Evolutionary conservation across 2,888 invertebrate species (phyloP).

Genomic region (Timema cristinae): DNA sequence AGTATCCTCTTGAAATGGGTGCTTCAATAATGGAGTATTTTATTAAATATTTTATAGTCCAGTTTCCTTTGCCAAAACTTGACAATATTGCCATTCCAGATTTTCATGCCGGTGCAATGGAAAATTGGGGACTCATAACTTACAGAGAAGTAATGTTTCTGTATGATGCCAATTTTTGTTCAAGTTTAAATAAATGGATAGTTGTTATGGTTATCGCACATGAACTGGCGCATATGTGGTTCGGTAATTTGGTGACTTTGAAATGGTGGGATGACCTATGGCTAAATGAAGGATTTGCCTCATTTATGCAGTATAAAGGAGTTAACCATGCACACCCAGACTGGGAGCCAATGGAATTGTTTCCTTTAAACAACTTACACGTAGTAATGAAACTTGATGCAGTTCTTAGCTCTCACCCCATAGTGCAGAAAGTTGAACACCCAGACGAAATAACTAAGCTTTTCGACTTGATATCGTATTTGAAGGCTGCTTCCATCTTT

Average conservation of each 20-base stretch:
- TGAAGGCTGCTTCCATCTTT: constrained; percentile 77
- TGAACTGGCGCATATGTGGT: constrained; percentile 95
- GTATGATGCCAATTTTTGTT: constrained; percentile 67
- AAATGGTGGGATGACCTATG: constrained; percentile 91
- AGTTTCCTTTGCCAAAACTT: constrained; percentile 88
- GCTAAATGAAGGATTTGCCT: constrained; percentile 92
- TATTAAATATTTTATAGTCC: constrained; percentile 76
- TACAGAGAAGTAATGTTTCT: constrained; percentile 83
- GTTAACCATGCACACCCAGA: constrained; percentile 64
- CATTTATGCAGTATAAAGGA: constrained; percentile 81
- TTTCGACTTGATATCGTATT: constrained; percentile 86
- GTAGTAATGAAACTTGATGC: constrained; percentile 70
- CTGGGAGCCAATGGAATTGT: constrained; percentile 82
- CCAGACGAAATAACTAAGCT: constrained; percentile 89
- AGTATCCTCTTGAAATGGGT: constrained; percentile 70
- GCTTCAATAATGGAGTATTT: constrained; percentile 72
- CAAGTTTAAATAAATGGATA: constrained; percentile 68
- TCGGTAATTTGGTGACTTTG: constrained; percentile 90
- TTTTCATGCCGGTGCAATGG: constrained; percentile 91
- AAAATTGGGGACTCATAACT: constrained; percentile 93
- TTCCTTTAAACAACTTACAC: constrained; percentile 67
- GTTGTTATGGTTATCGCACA: constrained; percentile 84
- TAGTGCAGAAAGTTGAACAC: constrained; percentile 76
- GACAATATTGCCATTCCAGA: constrained; percentile 86
- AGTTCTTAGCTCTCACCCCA: constrained; percentile 81